Evolutionary conservation across 2,888 invertebrate genomes (phyloP), one percentile per base, ranked within the genome.

Genomic region (Athalia cordata): DNA sequence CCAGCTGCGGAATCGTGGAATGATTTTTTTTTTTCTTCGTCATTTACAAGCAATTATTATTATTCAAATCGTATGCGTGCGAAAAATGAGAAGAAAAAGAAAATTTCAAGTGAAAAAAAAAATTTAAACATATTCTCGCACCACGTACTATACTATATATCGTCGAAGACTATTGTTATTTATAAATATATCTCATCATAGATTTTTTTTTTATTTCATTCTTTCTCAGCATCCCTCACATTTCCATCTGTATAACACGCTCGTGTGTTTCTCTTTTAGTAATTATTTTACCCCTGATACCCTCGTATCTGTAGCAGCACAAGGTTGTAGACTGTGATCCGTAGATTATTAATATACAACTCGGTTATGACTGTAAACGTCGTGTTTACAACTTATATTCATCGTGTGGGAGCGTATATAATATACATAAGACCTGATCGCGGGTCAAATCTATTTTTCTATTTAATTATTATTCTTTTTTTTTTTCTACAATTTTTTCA

Each of bases 321-420:
- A 55, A 68, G 68, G 68, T 68, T 68, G 55, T 68, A 52, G 68
- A 67, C 68, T 68, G 68, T 55, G 68, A 52, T 68, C 68, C 68
- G 52, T 68, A 68, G 68, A 68, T 55, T 68, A 55, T 55, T 29
- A 52, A 68, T 49, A 68, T 15, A 13, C 47, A n/a, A 13, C 45
- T 45, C 8, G 65, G 8, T 6, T 68, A 43, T 68, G 68, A 68
- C 68, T 68, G 29, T 52, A 68, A 50, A 52, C 49, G 15, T 4
- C 52, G 55, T 45, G 68, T 68, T 68, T 68, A 68, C 43, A 68
- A 68, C 43, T 68, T 55, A 4, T 4, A 4, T 4, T 68, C 52
- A 7, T 43, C 11, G 55, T 55, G 43, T 5, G n/a, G 29, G 29
- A 29, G 29, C 29, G 29, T 29, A 29, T 29, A 29, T n/a, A n/a